A percentile compares a stretch with the other conserved stretches of the same genome.
Evolutionary conservation across 1,140 invertebrate genomes (phyloP).

Genomic region (Drosophila ambigua): DNA sequence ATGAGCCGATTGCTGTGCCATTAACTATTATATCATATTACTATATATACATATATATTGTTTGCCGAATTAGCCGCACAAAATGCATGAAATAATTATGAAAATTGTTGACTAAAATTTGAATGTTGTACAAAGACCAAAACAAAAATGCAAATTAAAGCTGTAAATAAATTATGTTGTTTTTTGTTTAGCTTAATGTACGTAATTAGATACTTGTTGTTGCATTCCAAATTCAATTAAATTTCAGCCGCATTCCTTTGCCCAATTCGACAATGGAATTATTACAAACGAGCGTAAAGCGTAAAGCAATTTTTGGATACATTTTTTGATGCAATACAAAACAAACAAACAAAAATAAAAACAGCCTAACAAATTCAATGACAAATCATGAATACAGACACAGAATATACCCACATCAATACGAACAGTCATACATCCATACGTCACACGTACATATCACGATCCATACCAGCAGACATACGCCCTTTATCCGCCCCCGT

Average conservation of each 20-base stretch:
- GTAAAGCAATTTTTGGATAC: conserved; percentile 22
- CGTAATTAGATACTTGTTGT: conserved; percentile 54
- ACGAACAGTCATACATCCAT: conserved; percentile 25
- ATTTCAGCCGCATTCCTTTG: conserved; percentile 59
- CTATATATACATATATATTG: conserved; percentile 48
- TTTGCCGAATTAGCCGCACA: conserved; percentile 71
- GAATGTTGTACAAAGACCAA: conserved; percentile 68
- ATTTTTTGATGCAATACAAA: conserved; percentile 36
- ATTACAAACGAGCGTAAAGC: background rate
- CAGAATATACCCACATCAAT: conserved; percentile 30
- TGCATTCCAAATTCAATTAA: conserved; percentile 41
- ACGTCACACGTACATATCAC: conserved; percentile 53
- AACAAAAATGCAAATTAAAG: conserved; percentile 11
- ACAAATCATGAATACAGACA: conserved; percentile 42
- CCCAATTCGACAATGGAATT: conserved; percentile 40
- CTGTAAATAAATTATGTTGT: conserved; percentile 51
- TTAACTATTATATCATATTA: conserved; percentile 26
- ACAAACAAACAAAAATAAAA: conserved; percentile 29
- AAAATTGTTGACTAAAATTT: conserved; percentile 38
- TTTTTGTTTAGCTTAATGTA: conserved; percentile 31
- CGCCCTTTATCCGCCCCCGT: conserved; percentile 40
- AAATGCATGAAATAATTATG: conserved; percentile 59
- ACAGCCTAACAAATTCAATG: conserved; percentile 79
- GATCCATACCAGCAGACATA: conserved; percentile 56
- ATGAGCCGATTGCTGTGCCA: conserved; percentile 47